Base-by-base conservation (phyloP, 2,113 vertebrate genomes). In the Indri indri region DNA sequence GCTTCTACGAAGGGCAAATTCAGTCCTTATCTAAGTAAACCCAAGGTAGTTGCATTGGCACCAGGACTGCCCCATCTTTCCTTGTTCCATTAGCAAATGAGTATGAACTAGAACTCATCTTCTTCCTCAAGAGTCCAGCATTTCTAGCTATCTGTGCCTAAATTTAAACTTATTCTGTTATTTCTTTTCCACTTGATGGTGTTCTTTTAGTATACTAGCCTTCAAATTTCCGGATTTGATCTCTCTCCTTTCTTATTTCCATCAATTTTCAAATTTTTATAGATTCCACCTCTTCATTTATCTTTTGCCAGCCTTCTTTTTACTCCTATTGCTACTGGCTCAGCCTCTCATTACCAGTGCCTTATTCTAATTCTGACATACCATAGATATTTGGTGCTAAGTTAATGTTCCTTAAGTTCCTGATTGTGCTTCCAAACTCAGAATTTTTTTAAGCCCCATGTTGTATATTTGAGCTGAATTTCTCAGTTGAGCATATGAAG, bases 191-290 rank as follows among this genome's bases (percentile, higher is more conserved):
- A 71, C 54, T 66, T 71, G 73, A 76, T 34, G 65, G 6, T 81
- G 40, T 90, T 82, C 23, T 94, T 95, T 89, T 11, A 81, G 5
- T 84, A 71, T 50, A 42, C 6, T 85, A 85, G 20, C 57, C 77
- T 95, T 88, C 88, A 88, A 68, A 70, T 93, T 40, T 96, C 52
- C 17, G 63, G 8, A 70, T 93, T 86, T 92, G 37, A 82, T 23
- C 82, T 87, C 11, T 85, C 34, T 95, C 17, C n/a, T 83, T 23
- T 42, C 10, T 88, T 79, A 83, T 52, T 91, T 79, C n/a, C 2
- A 65, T 89, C 30, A 57, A 10, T 91, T 74, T 93, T 83, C 3
- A 85, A 54, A 25, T 81, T 74, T 91, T 81, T 79, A 40, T 40
- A 81, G n/a, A 47, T 90, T 77, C 18, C 77, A 20, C 17, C 17